Conservation (phyloP, 1,140 invertebrate genomes). For the Parapsyche elsis region DNA sequence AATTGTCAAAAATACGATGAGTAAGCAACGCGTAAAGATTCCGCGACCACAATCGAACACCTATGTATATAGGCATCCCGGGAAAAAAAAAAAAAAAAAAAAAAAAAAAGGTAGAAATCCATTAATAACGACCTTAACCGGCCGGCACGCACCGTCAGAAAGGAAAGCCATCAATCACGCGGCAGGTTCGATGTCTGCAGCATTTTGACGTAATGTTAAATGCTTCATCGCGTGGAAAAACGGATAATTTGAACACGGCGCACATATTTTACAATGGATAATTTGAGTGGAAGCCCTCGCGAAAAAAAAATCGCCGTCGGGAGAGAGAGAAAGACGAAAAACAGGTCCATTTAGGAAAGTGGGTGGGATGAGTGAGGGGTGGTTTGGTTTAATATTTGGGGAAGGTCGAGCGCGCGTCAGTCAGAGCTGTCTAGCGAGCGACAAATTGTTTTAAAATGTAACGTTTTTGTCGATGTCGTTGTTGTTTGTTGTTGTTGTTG, state of each 20-base stretch:
- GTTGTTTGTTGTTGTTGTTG: background rate
- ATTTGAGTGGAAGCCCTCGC: slow-evolving; percentile 21
- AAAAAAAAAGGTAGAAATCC: background rate
- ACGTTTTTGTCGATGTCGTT: background rate
- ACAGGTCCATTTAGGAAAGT: too few species aligned
- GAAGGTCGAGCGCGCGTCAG: background rate
- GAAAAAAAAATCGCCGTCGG: background rate
- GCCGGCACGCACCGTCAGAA: slow-evolving; percentile 30
- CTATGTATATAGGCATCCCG: background rate
- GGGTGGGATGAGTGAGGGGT: background rate
- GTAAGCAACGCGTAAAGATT: background rate
- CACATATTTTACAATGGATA: slow-evolving; percentile 35
- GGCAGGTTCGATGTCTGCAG: slow-evolving; percentile 34
- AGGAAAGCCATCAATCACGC: slow-evolving; percentile 35
- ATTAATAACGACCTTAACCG: slow-evolving; percentile 33
- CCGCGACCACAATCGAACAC: background rate
- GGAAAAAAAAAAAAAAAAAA: background rate
- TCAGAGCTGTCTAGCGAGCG: slow-evolving; percentile 3
- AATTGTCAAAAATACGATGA: too few species aligned
- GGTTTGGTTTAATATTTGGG: background rate
- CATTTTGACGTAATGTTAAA: slow-evolving; percentile 37
- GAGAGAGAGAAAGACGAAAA: too few species aligned
- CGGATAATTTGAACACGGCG: slow-evolving; percentile 31
- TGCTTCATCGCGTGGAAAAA: slow-evolving; percentile 42
- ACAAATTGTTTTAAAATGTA: slow-evolving; percentile 22